Evolutionary conservation across 2,888 invertebrate species (phyloP).

Genomic region (Tenthredo notha): DNA sequence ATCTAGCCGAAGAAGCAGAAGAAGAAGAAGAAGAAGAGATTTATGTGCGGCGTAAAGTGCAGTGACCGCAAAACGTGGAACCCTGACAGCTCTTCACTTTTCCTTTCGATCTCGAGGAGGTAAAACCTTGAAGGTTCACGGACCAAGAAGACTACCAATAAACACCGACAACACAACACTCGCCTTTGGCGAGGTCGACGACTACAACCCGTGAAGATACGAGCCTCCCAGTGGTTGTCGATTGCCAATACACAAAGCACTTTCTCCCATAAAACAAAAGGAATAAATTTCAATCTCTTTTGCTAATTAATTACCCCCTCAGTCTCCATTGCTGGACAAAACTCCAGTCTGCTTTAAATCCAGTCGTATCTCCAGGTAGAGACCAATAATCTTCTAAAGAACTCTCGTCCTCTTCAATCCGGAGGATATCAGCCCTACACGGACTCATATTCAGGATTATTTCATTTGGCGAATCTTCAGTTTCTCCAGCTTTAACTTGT

Average conservation of each 20-base stretch:
- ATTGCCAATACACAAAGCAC: background rate
- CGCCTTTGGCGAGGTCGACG: slow-evolving; percentile 29
- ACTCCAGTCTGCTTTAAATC: slow-evolving; percentile 85
- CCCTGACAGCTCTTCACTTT: slow-evolving; percentile 43
- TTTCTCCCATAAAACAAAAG: background rate
- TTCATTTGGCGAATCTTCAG: slow-evolving; percentile 66
- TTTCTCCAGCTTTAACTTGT: slow-evolving; percentile 41
- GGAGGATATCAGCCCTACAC: slow-evolving; percentile 74
- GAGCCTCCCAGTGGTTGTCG: slow-evolving; percentile 21
- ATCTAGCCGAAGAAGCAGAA: background rate
- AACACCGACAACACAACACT: background rate
- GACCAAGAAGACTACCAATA: slow-evolving; percentile 54
- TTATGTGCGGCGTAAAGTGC: slow-evolving; percentile 58
- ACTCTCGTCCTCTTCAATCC: slow-evolving; percentile 76
- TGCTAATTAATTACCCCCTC: slow-evolving; percentile 81
- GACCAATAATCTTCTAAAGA: slow-evolving; percentile 74
- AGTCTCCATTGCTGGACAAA: slow-evolving; percentile 87
- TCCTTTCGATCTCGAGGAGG: slow-evolving; percentile 42
- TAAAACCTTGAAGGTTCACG: slow-evolving; percentile 56
- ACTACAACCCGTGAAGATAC: slow-evolving; percentile 12
- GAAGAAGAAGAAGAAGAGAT: slow-evolving; percentile 46
- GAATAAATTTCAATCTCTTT: background rate
- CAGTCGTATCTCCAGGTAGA: slow-evolving; percentile 78
- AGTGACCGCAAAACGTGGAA: slow-evolving; percentile 33
- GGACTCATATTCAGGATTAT: slow-evolving; percentile 82